Evolutionary conservation across 2,888 invertebrate species (phyloP), one percentile per base, ranked within the genome.

Genomic region (Drosophila nr. fundita): DNA sequence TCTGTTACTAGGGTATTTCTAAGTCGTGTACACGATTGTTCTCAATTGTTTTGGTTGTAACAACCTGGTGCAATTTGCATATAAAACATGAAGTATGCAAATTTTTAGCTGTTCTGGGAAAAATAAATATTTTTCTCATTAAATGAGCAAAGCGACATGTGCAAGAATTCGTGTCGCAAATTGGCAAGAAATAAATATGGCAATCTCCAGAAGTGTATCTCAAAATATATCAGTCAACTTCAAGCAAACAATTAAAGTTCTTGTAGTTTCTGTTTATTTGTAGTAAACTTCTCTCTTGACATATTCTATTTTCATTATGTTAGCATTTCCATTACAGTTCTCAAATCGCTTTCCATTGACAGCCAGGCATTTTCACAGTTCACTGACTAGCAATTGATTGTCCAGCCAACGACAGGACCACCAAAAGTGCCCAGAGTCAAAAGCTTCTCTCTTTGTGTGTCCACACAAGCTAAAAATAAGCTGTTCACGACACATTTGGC

Each of bases 51-150:
- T 48, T 21, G 15, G n/a, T 24, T 54, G 50, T 40, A 38, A 55
- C 36, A 32, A 61, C 34, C 36, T 30, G 4, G 15, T 27, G 38
- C 57, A 69, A 81, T 81, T 81, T 81, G 85, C 81, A 81, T 81
- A 68, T 69, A 55, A 82, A 81, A 84, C 78, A 63, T 78, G 72
- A 84, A 82, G 42, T 82, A 78, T 84, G 82, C 53, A 74, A 71
- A 81, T 81, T 68, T 62, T 49, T 21, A 38, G 61, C 64, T 58
- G 42, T 69, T 38, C 71, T 66, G 62, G 64, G 66, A 62, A 38
- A 53, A 45, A 45, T 45, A 36, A 54, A 80, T 69, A 50, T 60
- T 70, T 64, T 27, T 49, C 7, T 45, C 45, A 45, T 29, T 50
- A 29, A 3, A 50, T 48, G 13, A 21, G 36, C 24, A 36, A 66